phyloP scores from a whole-genome alignment of 2,888 invertebrate species.

The Andrena fulva region DNA sequence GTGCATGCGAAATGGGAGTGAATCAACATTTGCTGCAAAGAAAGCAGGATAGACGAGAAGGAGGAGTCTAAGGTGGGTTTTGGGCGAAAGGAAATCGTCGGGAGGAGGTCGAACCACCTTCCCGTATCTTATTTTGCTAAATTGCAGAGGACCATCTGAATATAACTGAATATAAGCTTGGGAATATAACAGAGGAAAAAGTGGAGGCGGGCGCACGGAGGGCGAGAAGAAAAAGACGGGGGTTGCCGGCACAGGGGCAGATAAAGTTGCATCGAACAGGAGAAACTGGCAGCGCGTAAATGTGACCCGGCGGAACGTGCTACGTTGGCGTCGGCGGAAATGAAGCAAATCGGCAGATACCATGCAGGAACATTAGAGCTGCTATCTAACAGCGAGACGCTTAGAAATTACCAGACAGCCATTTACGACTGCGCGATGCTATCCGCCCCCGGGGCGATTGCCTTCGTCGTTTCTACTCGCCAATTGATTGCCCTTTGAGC shows the following conservation, averaged over 20 bases:
- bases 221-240: conserved; percentile 36
- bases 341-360: conserved; percentile 79
- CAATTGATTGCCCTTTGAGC: not conserved
- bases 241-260: conserved; percentile 43
- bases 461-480: not conserved
- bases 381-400: conserved; percentile 69
- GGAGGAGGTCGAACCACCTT: not conserved
- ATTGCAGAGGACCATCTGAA: conserved; percentile 34
- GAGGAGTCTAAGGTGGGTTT: not conserved
- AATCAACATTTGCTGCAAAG: too few relatives aligned
- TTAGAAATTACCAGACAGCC: conserved; percentile 73
- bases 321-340: conserved; percentile 70
- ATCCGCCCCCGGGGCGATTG: not conserved
- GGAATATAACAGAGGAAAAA: conserved; percentile 21
- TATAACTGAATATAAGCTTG: conserved; percentile 7
- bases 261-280: conserved; percentile 65
- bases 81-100: not conserved
- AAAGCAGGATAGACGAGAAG: too few relatives aligned
- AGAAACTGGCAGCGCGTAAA: conserved; percentile 68
- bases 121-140: conserved; percentile 34
- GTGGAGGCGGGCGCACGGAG: conserved; percentile 17
- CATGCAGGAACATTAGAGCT: conserved; percentile 75
- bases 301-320: conserved; percentile 33
- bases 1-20: too few relatives aligned
- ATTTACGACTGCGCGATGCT: conserved; percentile 43